Evolutionary conservation across 2,113 vertebrate genomes (phyloP), one percentile per base, ranked within the genome.

Genomic region (Sorex araneus): DNA sequence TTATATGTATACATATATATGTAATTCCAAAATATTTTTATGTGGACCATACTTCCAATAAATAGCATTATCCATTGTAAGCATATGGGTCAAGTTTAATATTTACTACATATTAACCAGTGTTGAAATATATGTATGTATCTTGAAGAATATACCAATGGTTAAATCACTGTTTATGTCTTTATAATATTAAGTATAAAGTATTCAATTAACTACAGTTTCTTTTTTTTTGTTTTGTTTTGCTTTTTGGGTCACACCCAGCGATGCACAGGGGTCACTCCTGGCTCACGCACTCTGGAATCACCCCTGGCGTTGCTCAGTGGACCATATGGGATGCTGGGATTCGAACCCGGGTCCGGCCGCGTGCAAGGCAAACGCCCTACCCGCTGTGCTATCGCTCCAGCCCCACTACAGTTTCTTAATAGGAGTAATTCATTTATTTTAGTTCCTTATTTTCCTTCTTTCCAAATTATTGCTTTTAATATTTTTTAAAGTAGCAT

Each of bases 101-200:
- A 3, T 50, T 54, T 50, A 27, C 50, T 76, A 60, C 36, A 23
- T 0, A 23, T 0, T 91, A 91, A 32, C 32, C 34, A 25, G 57
- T 54, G 71, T 81, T 47, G 77, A 70, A 32, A n/a, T 21, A 73
- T 28, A 28, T 66, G 0, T 32, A 28, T 32, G 23, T 34, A 34
- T 43, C 34, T 40, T 73, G 7, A 73, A 73, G 27, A 76, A 89
- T 83, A 23, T 73, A 50, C 43, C 3, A 63, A 21, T 74, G 21
- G 13, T 28, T 66, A 32, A 50, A 84, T 64, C 1, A n/a, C 57
- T 16, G 16, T 43, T 15, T 25, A 30, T n/a, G n/a, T 73, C 78
- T 71, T 83, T 36, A 71, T 28, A 84, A 89, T 78, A 63, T 78
- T 50, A 77, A 89, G 40, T 64, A 36, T 93, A 78, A 66, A 50